Base-by-base conservation (phyloP, 2,797 vertebrate species). In the Monodelphis domestica region DNA sequence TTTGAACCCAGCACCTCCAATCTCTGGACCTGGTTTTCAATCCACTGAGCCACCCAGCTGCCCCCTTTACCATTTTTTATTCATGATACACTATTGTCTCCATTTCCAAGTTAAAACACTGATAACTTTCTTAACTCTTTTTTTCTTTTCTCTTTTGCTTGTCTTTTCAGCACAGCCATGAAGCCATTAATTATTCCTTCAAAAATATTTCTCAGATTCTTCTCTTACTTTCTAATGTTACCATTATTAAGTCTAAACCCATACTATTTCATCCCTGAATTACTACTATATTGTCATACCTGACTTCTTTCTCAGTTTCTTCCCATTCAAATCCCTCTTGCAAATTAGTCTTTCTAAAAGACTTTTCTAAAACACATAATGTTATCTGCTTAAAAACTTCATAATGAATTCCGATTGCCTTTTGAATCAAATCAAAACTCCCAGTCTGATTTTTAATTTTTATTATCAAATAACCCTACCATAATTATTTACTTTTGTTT, bases 291-390 rank as follows among this genome's bases (percentile, higher is more conserved):
- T 9, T 14, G 50, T 94, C 15, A 52, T 91, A 88, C 51, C 33
- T 17, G 5, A 53, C 30, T 17, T 51, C 90, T 91, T 78, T 90
- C 93, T 94, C 90, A 59, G 50, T 28, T 93, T 94, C 53, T 92
- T 53, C 57, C 78, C 90, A 94, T 95, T 56, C 12, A 93, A 28
- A 33, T 90, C 55, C 87, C 26, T 57, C 53, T 94, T 91, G 26
- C 53, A 90, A 15, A 92, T 94, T 90, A 90, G 45, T 95, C 93
- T 91, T 90, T 29, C 17, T 45, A 38, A 53, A 90, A 96, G n/a
- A n/a, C n/a, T n/a, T n/a, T n/a, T n/a, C n/a, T 45, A 38, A 53
- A 90, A 96, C 56, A 54, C 54, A 87, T 91, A 53, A 95, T 95
- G 29, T 17, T n/a, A 12, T 45, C 45, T 87, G 14, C 45, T 78